Evolutionary conservation across 2,888 invertebrate genomes (phyloP), one percentile per base, ranked within the genome.

Genomic region (Drosophila trichaetosa): DNA sequence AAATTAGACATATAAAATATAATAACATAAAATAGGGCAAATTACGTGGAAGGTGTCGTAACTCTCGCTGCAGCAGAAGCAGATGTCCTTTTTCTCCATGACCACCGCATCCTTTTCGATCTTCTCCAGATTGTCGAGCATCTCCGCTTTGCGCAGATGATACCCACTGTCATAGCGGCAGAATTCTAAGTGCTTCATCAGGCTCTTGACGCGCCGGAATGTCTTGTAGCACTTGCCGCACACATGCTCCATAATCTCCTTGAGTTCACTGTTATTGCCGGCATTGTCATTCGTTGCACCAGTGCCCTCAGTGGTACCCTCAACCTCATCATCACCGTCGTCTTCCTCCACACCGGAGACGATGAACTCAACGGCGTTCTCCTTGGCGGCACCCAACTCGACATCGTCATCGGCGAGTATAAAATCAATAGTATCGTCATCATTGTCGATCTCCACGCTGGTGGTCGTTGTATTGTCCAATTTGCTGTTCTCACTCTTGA

Each of bases 41-140:
- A 83, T 80, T 85, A 93, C 93, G 81, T 93, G 93, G 36, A 91
- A 93, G 4, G 93, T 92, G 57, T 93, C 92, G 62, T 92, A 92
- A 63, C 91, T 93, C 69, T 93, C 93, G 33, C 91, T 91, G 70
- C 93, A 93, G 62, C 93, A 93, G 66, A 92, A 93, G 49, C 93
- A 93, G 0, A 92, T 85, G 63, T 92, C 91, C 58, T 92, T 91
- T 36, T 91, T 91, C 48, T 92, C 92, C 91, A 92, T 91, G 10
- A 90, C 85, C 18, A 89, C 64, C 0, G 92, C 92, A 72, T 93
- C 93, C 52, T 91, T 90, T 49, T 93, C 93, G 57, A 92, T 92
- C 73, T 92, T 92, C 4, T 89, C 89, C 36, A 93, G 76, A 56
- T 93, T 92, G 48, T 91, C 91, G 0, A 91, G 76, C 93, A 93